Percentiles rank a stretch among this genome's conserved stretches.
These are phyloP conservation scores for Chaetophractus vellerosus DNA, from an alignment of 2,797 vertebrate genomes.

Conservation along the genomic window DNA sequence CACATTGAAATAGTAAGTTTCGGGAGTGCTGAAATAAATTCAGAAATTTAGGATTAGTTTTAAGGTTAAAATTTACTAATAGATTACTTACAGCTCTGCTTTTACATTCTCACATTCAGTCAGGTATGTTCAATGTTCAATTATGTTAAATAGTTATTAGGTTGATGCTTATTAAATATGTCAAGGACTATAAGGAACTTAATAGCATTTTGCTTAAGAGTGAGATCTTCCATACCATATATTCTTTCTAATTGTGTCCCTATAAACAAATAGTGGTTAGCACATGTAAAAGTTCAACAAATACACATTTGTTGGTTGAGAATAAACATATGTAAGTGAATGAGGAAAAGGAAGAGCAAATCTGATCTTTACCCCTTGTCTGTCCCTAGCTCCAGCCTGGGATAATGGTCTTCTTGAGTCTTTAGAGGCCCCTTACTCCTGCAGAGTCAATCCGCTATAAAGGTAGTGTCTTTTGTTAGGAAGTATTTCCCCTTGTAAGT, in stretches of 20 bases:
- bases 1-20: not conserved
- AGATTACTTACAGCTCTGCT: not conserved
- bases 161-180: not conserved
- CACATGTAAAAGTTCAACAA: not conserved
- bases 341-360: not conserved
- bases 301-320: not conserved
- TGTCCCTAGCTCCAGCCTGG: not conserved
- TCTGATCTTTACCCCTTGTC: not conserved
- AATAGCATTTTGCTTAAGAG: not conserved
- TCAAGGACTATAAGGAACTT: not conserved
- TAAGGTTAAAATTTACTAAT: constrained; percentile 23
- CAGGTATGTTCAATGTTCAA: not conserved
- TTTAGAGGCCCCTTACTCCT: not conserved
- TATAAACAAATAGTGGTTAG: not conserved
- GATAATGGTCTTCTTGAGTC: not conserved
- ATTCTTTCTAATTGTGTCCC: not conserved
- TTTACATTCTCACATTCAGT: not conserved
- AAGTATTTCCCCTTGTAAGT: not conserved
- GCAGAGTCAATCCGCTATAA: not conserved
- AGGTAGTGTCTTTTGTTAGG: not conserved
- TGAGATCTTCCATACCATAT: not conserved
- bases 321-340: not conserved
- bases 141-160: not conserved
- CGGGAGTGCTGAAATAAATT: not conserved
- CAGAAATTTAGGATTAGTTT: constrained; percentile 1